These are phyloP conservation scores for Heteromyza rotundicornis DNA, from an alignment of 2,888 invertebrate genomes.

Conservation along the genomic window DNA sequence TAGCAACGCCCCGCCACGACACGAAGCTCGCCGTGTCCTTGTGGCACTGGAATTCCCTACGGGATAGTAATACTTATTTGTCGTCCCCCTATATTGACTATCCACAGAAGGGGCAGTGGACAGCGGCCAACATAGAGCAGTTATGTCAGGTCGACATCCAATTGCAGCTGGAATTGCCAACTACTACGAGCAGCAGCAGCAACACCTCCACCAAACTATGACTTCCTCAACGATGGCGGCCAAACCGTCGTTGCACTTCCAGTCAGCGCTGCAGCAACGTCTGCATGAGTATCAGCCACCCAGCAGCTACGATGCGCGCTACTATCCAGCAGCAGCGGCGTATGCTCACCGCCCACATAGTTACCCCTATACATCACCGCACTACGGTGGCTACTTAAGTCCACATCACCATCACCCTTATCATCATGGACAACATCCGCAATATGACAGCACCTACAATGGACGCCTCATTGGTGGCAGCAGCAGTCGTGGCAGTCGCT, in stretches of 20 bases:
- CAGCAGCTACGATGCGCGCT: slow-evolving; percentile 32
- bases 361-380: not conserved
- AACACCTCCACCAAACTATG: slow-evolving; percentile 19
- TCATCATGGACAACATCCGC: not conserved
- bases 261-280: slow-evolving; percentile 20
- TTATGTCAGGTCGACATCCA: slow-evolving; percentile 23
- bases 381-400: not conserved
- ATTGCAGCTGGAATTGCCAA: slow-evolving; percentile 18
- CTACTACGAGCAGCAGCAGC: slow-evolving; percentile 30
- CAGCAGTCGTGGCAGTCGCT: not conserved
- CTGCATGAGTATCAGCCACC: slow-evolving; percentile 30
- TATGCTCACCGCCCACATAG: slow-evolving; percentile 18
- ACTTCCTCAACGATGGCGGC: slow-evolving; percentile 29
- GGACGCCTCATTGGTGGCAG: slow-evolving; percentile 33
- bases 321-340: slow-evolving; percentile 22
- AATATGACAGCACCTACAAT: slow-evolving; percentile 30
- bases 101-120: no score
- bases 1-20: not conserved
- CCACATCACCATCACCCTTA: not conserved
- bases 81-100: no score
- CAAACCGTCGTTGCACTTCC: slow-evolving; percentile 10
- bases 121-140: not conserved
- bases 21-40: not conserved
- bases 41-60: not conserved
- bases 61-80: not conserved